Percentiles rank a stretch among this genome's conserved stretches.
phyloP scores from a whole-genome alignment of 2,797 vertebrate genomes.

The Oreortyx pictus region DNA sequence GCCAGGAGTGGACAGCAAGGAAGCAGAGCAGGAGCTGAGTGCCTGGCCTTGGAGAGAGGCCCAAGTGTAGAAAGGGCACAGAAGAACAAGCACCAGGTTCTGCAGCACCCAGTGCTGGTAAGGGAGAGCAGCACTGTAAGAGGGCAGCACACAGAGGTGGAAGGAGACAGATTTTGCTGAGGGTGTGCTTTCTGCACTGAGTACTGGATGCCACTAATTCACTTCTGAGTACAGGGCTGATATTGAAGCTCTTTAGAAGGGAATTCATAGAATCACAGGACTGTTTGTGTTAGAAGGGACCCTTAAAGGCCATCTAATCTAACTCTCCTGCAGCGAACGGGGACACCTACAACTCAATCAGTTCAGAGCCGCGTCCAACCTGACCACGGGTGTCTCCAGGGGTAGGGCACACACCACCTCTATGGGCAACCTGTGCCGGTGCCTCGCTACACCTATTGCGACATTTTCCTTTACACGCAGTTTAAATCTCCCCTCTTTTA shows the following conservation, averaged over 20 bases:
- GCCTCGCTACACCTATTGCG: no score
- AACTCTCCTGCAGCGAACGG: no score
- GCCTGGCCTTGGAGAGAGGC: accelerated
- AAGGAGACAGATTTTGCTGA: not conserved
- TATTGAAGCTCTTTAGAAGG: accelerated
- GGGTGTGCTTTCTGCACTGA: accelerated
- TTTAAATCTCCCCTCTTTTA: no score
- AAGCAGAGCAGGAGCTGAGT: not conserved
- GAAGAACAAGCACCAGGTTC: not conserved
- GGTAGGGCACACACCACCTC: no score
- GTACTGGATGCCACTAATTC: accelerated
- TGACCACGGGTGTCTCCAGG: no score
- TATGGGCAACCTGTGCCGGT: no score
- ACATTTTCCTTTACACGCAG: no score
- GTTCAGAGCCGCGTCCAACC: no score
- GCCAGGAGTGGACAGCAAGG: not conserved
- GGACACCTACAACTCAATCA: no score
- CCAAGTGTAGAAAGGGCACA: accelerated
- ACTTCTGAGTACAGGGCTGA: not conserved
- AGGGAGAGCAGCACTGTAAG: not conserved
- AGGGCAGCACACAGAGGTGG: not conserved
- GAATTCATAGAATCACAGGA: no score
- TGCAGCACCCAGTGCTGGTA: not conserved
- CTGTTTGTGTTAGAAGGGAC: no score
- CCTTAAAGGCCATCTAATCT: no score